Percentiles rank a stretch among this genome's conserved stretches.
These are phyloP conservation scores for Aporophyla nigra DNA, from an alignment of 2,888 invertebrate species.

Conservation along the genomic window DNA sequence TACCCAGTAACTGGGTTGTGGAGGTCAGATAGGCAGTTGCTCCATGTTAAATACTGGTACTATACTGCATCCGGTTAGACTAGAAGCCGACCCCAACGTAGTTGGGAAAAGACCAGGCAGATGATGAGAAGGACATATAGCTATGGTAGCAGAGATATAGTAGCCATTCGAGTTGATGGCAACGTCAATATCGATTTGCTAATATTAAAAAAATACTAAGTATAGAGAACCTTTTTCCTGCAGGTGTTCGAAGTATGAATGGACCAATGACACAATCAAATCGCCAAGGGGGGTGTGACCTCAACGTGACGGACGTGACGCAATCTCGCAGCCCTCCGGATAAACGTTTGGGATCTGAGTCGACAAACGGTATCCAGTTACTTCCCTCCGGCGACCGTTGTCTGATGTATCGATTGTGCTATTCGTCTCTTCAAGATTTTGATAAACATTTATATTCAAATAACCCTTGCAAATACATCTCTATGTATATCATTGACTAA, in stretches of 20 bases:
- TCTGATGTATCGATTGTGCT: conserved; percentile 42
- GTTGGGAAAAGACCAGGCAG: too few species aligned
- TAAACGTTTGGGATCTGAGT: conserved; percentile 5
- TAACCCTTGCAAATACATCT: conserved; percentile 14
- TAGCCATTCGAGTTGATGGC: not conserved
- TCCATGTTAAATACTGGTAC: too few species aligned
- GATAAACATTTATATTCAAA: conserved; percentile 14
- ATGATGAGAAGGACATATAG: too few species aligned
- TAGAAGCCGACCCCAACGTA: too few species aligned
- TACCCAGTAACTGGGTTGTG: too few species aligned
- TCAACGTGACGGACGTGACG: conserved; percentile 30
- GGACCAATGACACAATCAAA: conserved; percentile 7
- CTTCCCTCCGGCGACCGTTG: conserved; percentile 21
- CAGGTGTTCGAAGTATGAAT: conserved; percentile 27
- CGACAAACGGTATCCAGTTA: conserved; percentile 36
- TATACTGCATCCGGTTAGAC: too few species aligned
- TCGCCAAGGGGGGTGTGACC: conserved; percentile 16
- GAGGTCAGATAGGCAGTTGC: too few species aligned
- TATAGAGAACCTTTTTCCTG: not conserved
- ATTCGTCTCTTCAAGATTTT: conserved; percentile 28
- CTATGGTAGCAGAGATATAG: not conserved
- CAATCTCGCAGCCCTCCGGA: conserved; percentile 34
- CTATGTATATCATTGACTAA: conserved; percentile 5
- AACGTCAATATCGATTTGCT: not conserved
- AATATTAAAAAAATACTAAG: not conserved